Base-by-base conservation (phyloP, 1,140 invertebrate genomes). In the Trichoplusia ni region DNA sequence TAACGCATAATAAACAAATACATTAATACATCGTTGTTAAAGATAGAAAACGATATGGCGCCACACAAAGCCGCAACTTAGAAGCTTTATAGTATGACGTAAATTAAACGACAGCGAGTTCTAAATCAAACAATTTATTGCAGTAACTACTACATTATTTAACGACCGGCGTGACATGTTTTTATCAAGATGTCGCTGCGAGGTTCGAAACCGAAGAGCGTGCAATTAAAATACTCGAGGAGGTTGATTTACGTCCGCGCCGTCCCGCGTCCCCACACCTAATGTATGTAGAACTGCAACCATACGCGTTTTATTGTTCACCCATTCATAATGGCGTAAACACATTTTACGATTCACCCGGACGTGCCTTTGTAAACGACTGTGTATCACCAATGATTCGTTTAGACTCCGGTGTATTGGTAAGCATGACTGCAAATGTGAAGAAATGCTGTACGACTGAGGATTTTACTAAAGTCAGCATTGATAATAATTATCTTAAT, bases 51-150 rank as follows among this genome's bases (percentile, higher is more conserved):
- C 42, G 9, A 13, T 27, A 7, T 38, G 35, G 51, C 33, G 33
- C 31, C 51, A 27, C 21, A 40, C 4, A 25, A 21, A 19, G 11
- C 31, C 23, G 27, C 46, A 49, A 56, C 35, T 40, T 29, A 56
- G 23, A 6, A 40, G 11, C 33, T 61, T 62, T 64, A 69, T 58
- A 64, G 44, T 46, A 46, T 23, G 29, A 51, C 58, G 49, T 61
- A 60, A 53, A 60, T 60, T 27, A 58, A 66, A 9, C 38, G 38
- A 58, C 58, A 49, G 25, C 23, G 6, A 21, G 49, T 71, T 66
- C 66, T 67, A 64, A 75, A 78, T 73, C 65, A 70, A 69, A 65
- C 58, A 73, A 65, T 73, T 79, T 79, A 79, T 63, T 46, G 62
- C 64, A n/a, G 44, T 62, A 56, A 73, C 53, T 64, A 70, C 60